These are phyloP conservation scores for Tanaodytes sp. DNA, from an alignment of 2,888 invertebrate species.

Conservation along the genomic window DNA sequence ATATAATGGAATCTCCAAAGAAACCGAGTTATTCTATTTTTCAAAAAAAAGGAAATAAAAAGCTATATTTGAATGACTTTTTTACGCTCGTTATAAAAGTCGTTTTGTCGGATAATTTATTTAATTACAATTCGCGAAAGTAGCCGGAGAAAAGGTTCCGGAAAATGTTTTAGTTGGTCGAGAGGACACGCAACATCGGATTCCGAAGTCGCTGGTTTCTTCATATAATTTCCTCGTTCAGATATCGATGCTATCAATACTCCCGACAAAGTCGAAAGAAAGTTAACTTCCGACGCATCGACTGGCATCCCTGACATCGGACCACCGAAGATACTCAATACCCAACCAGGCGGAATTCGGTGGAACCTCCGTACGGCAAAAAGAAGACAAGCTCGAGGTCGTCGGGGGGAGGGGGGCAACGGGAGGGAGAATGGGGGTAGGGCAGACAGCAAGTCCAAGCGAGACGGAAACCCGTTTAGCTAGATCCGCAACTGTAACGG, in stretches of 20 bases:
- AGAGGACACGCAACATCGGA: constrained; percentile 37
- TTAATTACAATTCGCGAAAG: constrained; percentile 42
- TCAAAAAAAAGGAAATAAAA: too few relatives aligned
- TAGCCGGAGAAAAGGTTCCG: constrained; percentile 24
- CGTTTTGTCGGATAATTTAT: constrained; percentile 32
- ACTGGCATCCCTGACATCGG: constrained; percentile 21
- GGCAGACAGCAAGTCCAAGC: constrained; percentile 27
- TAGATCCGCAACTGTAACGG: constrained; percentile 41
- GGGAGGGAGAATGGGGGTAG: neutral
- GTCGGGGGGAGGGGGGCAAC: neutral
- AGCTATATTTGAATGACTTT: too few relatives aligned
- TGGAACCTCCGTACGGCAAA: too few relatives aligned
- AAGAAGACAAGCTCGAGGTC: too few relatives aligned
- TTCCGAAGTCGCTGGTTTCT: constrained; percentile 27
- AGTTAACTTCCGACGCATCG: constrained; percentile 45
- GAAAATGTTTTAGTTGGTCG: constrained; percentile 40
- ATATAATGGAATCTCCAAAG: too few relatives aligned
- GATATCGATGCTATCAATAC: constrained; percentile 49
- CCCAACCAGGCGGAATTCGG: constrained; percentile 38
- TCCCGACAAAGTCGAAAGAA: constrained; percentile 37
- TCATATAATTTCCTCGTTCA: constrained; percentile 30
- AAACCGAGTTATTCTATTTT: too few relatives aligned
- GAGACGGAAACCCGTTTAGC: constrained; percentile 46
- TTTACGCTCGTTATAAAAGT: constrained; percentile 1
- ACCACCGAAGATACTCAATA: constrained; percentile 42